Evolutionary conservation across 2,113 vertebrate genomes (phyloP).

Genomic region (Coracopsis vasa): DNA sequence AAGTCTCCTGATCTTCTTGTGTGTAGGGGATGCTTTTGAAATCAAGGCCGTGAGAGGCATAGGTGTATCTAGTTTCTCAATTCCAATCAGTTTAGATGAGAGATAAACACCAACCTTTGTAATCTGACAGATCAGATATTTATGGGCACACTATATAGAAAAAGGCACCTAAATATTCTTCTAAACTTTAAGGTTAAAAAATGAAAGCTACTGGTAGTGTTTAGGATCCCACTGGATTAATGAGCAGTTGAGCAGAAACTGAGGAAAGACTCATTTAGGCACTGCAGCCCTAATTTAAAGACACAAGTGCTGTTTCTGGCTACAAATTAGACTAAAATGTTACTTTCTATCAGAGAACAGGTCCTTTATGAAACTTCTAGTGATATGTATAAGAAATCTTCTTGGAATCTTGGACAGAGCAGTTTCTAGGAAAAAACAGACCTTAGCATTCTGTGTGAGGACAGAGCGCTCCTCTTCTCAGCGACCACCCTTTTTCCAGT

Average conservation of each 20-base stretch:
- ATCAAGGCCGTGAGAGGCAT: background rate
- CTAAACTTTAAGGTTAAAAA: background rate
- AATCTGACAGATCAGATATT: background rate
- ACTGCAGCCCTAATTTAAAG: background rate
- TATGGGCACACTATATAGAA: background rate
- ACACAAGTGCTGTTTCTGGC: background rate
- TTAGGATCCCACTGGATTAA: background rate
- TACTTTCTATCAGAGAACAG: background rate
- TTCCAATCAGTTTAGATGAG: background rate
- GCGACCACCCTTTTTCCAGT: background rate
- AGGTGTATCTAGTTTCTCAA: slow-evolving; percentile 21
- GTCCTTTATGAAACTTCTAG: background rate
- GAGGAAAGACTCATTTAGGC: background rate
- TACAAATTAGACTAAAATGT: background rate
- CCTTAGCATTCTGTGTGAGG: background rate
- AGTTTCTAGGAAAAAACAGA: background rate
- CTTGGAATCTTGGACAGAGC: background rate
- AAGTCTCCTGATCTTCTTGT: background rate
- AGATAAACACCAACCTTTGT: background rate
- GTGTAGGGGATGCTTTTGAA: background rate
- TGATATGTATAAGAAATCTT: background rate
- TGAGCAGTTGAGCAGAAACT: background rate
- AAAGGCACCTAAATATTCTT: background rate
- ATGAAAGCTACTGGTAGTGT: background rate
- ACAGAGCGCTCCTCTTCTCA: background rate